Conservation (phyloP, 1,140 invertebrate species). For the Drosophila ambigua region DNA sequence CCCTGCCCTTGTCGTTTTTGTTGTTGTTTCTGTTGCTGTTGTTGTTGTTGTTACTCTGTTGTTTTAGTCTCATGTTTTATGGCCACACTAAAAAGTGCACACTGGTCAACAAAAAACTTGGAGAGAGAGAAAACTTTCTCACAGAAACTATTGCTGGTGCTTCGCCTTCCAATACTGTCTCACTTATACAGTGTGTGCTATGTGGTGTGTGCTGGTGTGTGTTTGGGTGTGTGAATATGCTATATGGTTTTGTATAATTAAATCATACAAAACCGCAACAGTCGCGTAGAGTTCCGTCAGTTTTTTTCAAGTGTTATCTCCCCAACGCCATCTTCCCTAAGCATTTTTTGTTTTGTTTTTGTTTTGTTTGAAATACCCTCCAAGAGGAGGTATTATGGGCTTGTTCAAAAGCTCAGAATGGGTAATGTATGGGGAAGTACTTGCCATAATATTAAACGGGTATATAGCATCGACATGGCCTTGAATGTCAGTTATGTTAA, state of each 20-base stretch:
- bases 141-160: constrained; percentile 26
- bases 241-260: constrained; percentile 51
- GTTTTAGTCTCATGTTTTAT: constrained; percentile 62
- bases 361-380: not conserved
- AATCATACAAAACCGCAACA: constrained; percentile 45
- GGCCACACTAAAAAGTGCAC: constrained; percentile 73
- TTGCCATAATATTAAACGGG: too few relatives aligned
- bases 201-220: constrained; percentile 28
- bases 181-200: constrained; percentile 1
- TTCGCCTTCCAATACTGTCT: not conserved
- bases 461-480: too few relatives aligned
- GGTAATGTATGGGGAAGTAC: too few relatives aligned
- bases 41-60: constrained; percentile 25
- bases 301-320: constrained; percentile 49
- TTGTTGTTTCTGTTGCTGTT: constrained; percentile 24
- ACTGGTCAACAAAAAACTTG: constrained; percentile 65
- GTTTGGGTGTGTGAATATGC: constrained; percentile 21
- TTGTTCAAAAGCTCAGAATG: too few relatives aligned
- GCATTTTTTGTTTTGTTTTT: constrained; percentile 9
- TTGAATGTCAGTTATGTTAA: too few relatives aligned
- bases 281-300: constrained; percentile 45
- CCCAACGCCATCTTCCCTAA: constrained; percentile 53
- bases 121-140: constrained; percentile 71
- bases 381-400: too few relatives aligned
- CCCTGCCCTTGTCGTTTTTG: constrained; percentile 62